phyloP scores from a whole-genome alignment of 2,797 vertebrate species.

The Smutsia temminckii region DNA sequence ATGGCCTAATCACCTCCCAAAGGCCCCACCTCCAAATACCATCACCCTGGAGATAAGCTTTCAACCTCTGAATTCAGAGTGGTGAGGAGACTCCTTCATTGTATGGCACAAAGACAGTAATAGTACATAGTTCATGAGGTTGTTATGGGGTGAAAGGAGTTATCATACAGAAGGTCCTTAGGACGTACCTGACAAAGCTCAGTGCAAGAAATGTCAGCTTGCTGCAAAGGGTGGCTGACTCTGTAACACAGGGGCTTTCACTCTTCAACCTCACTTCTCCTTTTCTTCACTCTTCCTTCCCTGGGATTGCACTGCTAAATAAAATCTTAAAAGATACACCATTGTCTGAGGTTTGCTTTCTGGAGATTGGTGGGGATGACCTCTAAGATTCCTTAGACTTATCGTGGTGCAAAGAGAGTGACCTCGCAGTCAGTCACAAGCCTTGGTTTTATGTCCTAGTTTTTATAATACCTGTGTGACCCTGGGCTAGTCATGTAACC shows the following conservation, averaged over 20 bases:
- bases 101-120: background rate
- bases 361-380: background rate
- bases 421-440: background rate
- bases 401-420: background rate
- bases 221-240: background rate
- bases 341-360: background rate
- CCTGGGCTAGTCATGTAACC: background rate
- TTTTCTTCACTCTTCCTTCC: background rate
- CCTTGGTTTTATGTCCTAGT: background rate
- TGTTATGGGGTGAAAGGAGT: background rate
- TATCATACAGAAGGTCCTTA: background rate
- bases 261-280: background rate
- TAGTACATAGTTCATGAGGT: background rate
- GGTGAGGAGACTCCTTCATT: background rate
- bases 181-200: background rate
- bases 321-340: background rate
- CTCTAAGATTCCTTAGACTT: background rate
- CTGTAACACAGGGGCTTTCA: background rate
- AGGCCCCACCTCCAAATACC: background rate
- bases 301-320: background rate
- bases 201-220: background rate
- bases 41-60: background rate
- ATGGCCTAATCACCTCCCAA: background rate
- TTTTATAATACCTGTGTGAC: background rate
- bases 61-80: background rate